Evolutionary conservation across 1,140 invertebrate genomes (phyloP).

Genomic region (Mycetomoellerius zeteki): DNA sequence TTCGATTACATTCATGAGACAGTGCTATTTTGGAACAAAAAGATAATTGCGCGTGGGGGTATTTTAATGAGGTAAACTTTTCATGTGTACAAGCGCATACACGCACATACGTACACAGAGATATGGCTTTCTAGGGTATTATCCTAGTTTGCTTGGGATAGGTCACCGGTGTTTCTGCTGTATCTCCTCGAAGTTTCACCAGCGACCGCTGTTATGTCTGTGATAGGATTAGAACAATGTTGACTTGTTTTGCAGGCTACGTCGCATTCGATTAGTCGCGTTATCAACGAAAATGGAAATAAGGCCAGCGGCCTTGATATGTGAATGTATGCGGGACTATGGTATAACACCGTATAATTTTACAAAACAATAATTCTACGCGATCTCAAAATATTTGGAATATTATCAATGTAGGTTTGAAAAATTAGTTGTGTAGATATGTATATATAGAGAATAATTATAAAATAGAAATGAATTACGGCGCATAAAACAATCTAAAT

Average conservation of each 20-base stretch:
- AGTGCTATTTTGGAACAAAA: neutral
- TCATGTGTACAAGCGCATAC: neutral
- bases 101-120: neutral
- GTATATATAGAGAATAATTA: neutral
- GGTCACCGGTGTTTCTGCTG: neutral
- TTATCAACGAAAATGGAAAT: constrained; percentile 63
- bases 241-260: constrained; percentile 49
- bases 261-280: constrained; percentile 42
- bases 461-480: neutral
- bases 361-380: neutral
- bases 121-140: constrained; percentile 3
- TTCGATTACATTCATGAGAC: neutral
- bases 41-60: neutral
- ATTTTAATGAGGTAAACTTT: constrained; percentile 8
- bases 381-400: neutral
- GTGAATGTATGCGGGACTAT: constrained; percentile 1
- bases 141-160: constrained; percentile 24
- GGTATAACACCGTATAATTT: constrained; percentile 13
- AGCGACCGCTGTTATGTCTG: neutral
- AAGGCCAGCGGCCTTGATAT: constrained; percentile 53
- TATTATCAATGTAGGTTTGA: neutral
- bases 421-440: neutral
- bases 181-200: neutral
- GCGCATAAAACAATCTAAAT: neutral
- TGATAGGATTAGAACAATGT: constrained; percentile 43